phyloP scores from a whole-genome alignment of 2,797 vertebrate genomes.

The Esox lucius region DNA sequence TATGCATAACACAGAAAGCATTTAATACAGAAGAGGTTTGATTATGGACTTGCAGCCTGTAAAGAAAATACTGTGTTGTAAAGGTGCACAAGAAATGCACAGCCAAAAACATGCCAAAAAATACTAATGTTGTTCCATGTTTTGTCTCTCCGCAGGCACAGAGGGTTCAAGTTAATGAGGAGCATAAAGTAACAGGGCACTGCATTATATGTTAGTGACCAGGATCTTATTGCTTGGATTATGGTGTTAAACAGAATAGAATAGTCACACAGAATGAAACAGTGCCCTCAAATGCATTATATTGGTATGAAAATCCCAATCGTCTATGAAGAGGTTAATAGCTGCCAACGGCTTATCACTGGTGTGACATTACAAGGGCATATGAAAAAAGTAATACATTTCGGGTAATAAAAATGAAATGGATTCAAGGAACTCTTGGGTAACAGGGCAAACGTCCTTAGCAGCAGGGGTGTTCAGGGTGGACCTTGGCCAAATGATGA shows the following conservation, averaged over 20 bases:
- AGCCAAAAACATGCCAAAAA: neutral
- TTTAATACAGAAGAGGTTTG: neutral
- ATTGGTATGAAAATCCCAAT: neutral
- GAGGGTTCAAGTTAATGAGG: neutral
- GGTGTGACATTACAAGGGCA: neutral
- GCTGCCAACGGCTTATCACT: neutral
- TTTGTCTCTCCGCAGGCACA: neutral
- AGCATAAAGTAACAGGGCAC: neutral
- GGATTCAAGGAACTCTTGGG: slow-evolving; percentile 2
- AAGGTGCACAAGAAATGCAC: neutral
- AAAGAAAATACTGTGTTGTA: neutral
- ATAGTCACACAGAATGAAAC: neutral
- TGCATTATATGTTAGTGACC: too few species aligned
- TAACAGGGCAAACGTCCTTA: neutral
- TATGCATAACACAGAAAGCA: neutral
- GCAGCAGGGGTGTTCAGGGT: neutral
- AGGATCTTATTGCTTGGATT: too few species aligned
- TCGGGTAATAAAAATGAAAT: neutral
- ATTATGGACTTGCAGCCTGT: neutral
- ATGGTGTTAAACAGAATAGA: too few species aligned
- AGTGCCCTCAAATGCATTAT: too few species aligned
- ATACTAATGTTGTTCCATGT: neutral
- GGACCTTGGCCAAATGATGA: neutral
- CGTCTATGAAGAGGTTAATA: neutral
- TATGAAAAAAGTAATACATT: neutral